Percentiles rank a stretch among this genome's conserved stretches.
Evolutionary conservation across 2,888 invertebrate species (phyloP).

Genomic region (Archaeoteleia sp.): DNA sequence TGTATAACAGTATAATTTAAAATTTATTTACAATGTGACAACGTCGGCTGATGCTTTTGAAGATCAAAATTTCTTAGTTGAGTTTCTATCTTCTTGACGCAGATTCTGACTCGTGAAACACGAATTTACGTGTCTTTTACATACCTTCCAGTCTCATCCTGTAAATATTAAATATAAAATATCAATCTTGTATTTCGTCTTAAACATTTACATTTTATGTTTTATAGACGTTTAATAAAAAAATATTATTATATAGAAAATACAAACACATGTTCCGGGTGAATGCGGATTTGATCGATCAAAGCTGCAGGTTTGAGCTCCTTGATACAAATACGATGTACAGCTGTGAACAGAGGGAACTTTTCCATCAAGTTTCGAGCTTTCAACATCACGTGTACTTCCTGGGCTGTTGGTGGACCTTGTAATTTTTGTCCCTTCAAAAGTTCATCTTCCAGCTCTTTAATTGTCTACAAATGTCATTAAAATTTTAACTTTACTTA

Average conservation of each 20-base stretch:
- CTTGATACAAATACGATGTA: constrained; percentile 94
- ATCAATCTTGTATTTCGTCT: too few species aligned
- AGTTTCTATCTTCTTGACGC: too few species aligned
- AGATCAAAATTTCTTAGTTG: too few species aligned
- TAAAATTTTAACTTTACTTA: too few species aligned
- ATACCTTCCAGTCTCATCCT: too few species aligned
- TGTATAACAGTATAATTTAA: not conserved
- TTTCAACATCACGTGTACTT: constrained; percentile 95
- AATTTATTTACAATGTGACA: not conserved
- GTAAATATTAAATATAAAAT: too few species aligned
- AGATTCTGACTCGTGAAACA: too few species aligned
- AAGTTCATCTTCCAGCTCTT: constrained; percentile 94
- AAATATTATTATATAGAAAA: constrained; percentile 12
- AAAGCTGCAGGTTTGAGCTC: constrained; percentile 87
- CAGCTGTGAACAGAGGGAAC: constrained; percentile 97
- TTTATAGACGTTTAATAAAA: too few species aligned
- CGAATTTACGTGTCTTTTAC: too few species aligned
- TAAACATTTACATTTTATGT: too few species aligned
- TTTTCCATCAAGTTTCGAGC: constrained; percentile 90
- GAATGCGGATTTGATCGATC: constrained; percentile 94
- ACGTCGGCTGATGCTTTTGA: too few species aligned
- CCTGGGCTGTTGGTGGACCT: constrained; percentile 97
- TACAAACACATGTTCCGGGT: constrained; percentile 97
- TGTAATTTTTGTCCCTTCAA: constrained; percentile 98
- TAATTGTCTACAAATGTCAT: constrained; percentile 83